These are phyloP conservation scores for Microcebus jonahi DNA, from an alignment of 2,113 vertebrate species.

Conservation along the genomic window DNA sequence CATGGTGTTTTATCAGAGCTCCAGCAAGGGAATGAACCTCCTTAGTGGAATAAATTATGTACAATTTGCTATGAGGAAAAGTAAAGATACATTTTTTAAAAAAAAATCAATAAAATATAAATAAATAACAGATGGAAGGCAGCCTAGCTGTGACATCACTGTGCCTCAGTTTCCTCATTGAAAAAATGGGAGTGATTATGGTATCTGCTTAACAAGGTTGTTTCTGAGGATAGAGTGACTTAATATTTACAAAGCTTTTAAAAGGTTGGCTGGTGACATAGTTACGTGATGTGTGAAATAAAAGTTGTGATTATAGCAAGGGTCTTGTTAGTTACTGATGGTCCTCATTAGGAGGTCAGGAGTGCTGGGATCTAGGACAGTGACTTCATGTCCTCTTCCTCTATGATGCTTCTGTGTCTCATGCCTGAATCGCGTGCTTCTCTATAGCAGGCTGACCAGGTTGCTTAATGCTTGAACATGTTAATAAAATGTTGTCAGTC, in stretches of 20 bases:
- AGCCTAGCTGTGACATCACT: neutral
- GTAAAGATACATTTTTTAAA: fast-evolving
- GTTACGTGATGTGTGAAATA: no score
- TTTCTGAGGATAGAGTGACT: neutral
- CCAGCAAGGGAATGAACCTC: neutral
- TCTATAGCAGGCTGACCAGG: neutral
- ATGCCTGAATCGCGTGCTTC: neutral
- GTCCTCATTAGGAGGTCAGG: neutral
- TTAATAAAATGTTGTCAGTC: neutral
- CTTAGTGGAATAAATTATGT: neutral
- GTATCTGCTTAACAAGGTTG: neutral
- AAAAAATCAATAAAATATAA: neutral
- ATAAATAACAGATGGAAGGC: neutral
- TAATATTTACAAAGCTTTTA: no score
- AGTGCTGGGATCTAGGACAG: neutral
- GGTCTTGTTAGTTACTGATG: neutral
- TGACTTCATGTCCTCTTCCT: neutral
- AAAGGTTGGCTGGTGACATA: neutral
- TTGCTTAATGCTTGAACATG: neutral
- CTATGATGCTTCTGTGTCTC: neutral
- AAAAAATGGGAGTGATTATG: neutral
- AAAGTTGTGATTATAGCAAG: neutral
- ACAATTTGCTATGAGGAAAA: neutral
- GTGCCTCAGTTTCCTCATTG: neutral
- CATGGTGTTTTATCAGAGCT: neutral